Base-by-base conservation (phyloP, 2,113 vertebrate genomes). In the Anser cygnoides region DNA sequence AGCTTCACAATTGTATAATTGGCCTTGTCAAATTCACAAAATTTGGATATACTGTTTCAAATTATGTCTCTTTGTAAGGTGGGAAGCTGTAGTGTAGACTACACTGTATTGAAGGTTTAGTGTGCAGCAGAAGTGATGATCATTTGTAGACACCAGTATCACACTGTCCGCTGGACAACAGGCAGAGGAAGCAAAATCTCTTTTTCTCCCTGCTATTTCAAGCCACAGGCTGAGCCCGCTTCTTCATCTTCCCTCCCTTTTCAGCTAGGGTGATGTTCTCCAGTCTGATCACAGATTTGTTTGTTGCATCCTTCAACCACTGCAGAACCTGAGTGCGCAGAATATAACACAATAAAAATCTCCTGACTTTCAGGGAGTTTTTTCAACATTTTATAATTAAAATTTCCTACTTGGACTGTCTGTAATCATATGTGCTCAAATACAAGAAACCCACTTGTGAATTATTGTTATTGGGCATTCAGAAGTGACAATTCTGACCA, bases 1-100 rank as follows among this genome's bases (percentile, higher is more conserved):
- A 39, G 1, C 17, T 35, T 43, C 43, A 14, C 0, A 0, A 3
- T 62, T 3, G 3, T 25, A 0, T 59, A 62, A 11, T 7, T 31
- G 57, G 8, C 46, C 2, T 11, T 28, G 28, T 90, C 67, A 13
- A 12, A 11, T 35, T 22, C 14, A 0, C 9, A 5, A 68, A 25
- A 37, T 65, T 78, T 63, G 59, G 16, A 15, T n/a, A 15, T n/a
- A 18, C 18, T 2, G 28, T 31, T 62, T 17, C 25, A 3, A 3
- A 4, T 15, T 26, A 6, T 9, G 21, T 66, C 35, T 66, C 31
- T 49, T 26, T 50, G 58, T 67, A 31, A 3, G 37, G 9, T 62
- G 63, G 59, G 59, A 70, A 66, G 55, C 20, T 52, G 65, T 49
- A 4, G 0, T 25, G 35, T 55, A 10, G 37, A 5, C n/a, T 33